A percentile compares a stretch with the other conserved stretches of the same genome.
phyloP scores from a whole-genome alignment of 2,888 invertebrate genomes.

The Sesamia inferens region DNA sequence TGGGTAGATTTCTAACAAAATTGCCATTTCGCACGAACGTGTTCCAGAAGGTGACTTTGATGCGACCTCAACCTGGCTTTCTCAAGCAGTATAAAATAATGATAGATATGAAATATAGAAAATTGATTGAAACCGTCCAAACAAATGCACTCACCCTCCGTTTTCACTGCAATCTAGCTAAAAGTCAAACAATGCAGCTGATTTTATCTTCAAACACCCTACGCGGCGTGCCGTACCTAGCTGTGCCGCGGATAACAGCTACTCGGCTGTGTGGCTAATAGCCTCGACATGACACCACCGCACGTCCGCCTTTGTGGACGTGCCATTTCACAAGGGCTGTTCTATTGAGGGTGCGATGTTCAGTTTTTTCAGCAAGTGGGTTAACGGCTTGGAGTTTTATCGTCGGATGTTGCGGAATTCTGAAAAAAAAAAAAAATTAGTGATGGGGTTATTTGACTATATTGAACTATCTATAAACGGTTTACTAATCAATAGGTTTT shows the following conservation, averaged over 20 bases:
- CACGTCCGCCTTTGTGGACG: slow-evolving; percentile 62
- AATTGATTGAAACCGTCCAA: neutral
- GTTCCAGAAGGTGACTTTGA: slow-evolving; percentile 5
- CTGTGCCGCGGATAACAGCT: slow-evolving; percentile 51
- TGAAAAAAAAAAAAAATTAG: neutral
- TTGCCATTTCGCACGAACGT: slow-evolving; percentile 18
- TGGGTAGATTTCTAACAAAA: neutral
- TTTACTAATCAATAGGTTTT: neutral
- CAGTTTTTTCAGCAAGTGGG: slow-evolving; percentile 58
- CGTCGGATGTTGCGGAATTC: neutral
- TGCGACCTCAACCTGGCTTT: neutral
- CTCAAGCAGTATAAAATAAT: no score
- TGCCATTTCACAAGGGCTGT: slow-evolving; percentile 59
- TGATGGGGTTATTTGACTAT: neutral
- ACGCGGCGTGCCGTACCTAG: slow-evolving; percentile 55
- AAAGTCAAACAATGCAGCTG: slow-evolving; percentile 51
- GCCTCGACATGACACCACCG: slow-evolving; percentile 43
- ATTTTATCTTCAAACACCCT: slow-evolving; percentile 48
- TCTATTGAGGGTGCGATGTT: slow-evolving; percentile 49
- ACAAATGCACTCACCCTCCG: slow-evolving; percentile 21
- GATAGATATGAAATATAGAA: neutral
- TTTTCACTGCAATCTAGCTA: slow-evolving; percentile 11
- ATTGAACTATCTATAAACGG: neutral
- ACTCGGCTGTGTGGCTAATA: slow-evolving; percentile 46
- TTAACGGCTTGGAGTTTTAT: slow-evolving; percentile 35